Evolutionary conservation across 2,113 vertebrate species (phyloP), one percentile per base, ranked within the genome.

Genomic region (Lagopus muta): DNA sequence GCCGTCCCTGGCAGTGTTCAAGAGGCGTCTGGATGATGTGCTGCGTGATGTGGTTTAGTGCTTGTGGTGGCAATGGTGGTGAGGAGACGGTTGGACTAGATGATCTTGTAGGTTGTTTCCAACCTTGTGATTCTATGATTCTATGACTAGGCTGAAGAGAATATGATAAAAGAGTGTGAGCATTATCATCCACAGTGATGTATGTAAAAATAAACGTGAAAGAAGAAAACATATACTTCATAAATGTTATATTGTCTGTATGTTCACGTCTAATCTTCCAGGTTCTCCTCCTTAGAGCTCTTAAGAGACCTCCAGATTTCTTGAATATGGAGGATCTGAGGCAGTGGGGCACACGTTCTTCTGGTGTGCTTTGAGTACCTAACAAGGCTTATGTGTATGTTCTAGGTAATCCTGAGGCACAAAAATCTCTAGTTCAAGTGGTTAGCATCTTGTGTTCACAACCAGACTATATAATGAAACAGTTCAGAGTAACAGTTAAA

Each of bases 271-370:
- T 28, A 47, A 3, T 45, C 38, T 27, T 66, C 9, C 72, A 47
- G 32, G 27, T 66, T 76, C 24, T 66, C 40, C 70, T 94, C 30
- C 43, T 70, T 43, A 34, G 25, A 65, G n/a, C n/a, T 92, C 64
- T 69, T 74, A 74, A 70, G 65, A 85, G 36, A 13, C 28, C 52
- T 82, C 19, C 25, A 27, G 48, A 38, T 69, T 43, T 34, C 4
- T 60, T 14, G 55, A 43, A 6, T 57, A 54, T 13, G 5, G 65
- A 58, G 32, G 21, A 74, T 7, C 55, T 38, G 55, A 69, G n/a
- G 5, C 30, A 57, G 4, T 64, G 43, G 12, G 66, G n/a, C 34
- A 20, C 0, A 0, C 30, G 1, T 28, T 58, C 7, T 22, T 73
- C 47, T 62, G 20, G 10, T 42, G 36, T 78, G 60, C 28, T 48